Evolutionary conservation across 2,888 invertebrate genomes (phyloP), one percentile per base, ranked within the genome.

Genomic region (Caenorhabditis auriculariae): DNA sequence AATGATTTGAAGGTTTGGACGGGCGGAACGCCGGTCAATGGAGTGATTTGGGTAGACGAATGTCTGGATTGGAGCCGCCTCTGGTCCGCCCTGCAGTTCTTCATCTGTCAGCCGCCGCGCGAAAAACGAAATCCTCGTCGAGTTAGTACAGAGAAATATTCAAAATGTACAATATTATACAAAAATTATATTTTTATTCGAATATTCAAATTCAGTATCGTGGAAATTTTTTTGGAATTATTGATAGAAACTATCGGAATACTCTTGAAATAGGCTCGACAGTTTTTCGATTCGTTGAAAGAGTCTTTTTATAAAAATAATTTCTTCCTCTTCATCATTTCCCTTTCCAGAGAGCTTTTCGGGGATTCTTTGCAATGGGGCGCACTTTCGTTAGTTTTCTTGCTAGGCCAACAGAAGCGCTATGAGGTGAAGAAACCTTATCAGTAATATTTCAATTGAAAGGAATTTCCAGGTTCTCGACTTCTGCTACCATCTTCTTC

Each of bases 311-410:
- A 32, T 9, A 12, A n/a, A n/a, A 32, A 32, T 9, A 32, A 32
- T 32, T 32, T n/a, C 9, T n/a, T n/a, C 19, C 17, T 7, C n/a
- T 7, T 47, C 3, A 9, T n/a, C 15, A 24, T 6, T 28, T 9
- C 15, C 4, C 3, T 45, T 66, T 75, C 41, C 66, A 91, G 91
- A 82, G 93, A 96, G 84, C 84, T 96, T 67, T 98, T 94, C 84
- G 98, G 98, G 7, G 98, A 98, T 84, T 96, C 96, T 0, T 86
- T 98, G 0, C 93, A 96, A 84, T 98, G 96, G 96, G 96, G 95
- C 4, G 96, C 95, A 0, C 94, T 95, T 83, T 89, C 93, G 12
- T 91, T 98, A 87, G 91, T 98, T 64, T 90, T 92, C 2, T 86
- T 98, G 39, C 86, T 98, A 35, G 93, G 93, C 0, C 96, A 98